A percentile compares a stretch with the other conserved stretches of the same genome.
These are phyloP conservation scores for Pachliopta kotzebuea DNA, from an alignment of 2,888 invertebrate species.

Conservation along the genomic window DNA sequence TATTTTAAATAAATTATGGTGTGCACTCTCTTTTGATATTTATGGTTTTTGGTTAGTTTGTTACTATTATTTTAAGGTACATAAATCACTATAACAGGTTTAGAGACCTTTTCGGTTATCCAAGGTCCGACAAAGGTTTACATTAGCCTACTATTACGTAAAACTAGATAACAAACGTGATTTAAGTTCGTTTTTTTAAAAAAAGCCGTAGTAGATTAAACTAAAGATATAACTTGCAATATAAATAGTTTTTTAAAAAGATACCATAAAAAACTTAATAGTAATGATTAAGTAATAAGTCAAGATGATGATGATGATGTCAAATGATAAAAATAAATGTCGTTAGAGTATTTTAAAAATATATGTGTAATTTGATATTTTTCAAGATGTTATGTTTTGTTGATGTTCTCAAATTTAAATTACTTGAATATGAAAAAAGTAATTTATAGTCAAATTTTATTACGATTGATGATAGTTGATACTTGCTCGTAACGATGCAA, in stretches of 20 bases:
- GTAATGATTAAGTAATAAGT: not conserved
- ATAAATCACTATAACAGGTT: not conserved
- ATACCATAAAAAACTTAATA: not conserved
- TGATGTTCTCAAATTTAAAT: too few relatives aligned
- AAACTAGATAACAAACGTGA: not conserved
- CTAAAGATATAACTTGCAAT: not conserved
- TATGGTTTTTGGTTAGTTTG: too few relatives aligned
- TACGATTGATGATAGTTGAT: too few relatives aligned
- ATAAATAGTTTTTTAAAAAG: not conserved
- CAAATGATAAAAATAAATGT: not conserved
- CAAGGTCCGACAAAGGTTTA: not conserved
- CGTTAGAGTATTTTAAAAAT: not conserved
- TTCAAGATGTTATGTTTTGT: too few relatives aligned
- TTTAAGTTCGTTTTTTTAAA: not conserved
- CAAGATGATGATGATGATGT: not conserved
- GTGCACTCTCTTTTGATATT: too few relatives aligned
- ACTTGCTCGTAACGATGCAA: too few relatives aligned
- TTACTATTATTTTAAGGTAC: not conserved
- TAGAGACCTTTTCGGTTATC: not conserved
- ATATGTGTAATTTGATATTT: too few relatives aligned
- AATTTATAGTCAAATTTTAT: too few relatives aligned
- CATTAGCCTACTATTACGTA: not conserved
- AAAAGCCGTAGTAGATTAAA: too few relatives aligned
- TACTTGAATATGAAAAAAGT: too few relatives aligned
- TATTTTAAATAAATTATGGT: too few relatives aligned